These are phyloP conservation scores for Notodromas monacha DNA, from an alignment of 2,888 invertebrate genomes.

Conservation along the genomic window DNA sequence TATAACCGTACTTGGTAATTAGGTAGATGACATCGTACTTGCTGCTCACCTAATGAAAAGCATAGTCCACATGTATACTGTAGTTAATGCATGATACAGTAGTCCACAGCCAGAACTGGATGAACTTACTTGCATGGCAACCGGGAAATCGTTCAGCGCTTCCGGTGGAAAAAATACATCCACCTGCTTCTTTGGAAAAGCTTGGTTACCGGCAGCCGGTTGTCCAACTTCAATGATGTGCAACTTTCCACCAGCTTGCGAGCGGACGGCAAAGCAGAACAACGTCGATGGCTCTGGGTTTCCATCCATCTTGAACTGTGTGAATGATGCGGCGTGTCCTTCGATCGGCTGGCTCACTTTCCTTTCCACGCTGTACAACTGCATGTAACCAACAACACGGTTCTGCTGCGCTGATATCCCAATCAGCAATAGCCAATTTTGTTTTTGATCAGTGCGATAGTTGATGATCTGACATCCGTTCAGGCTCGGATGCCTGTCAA, in stretches of 20 bases:
- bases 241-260: conserved; percentile 69
- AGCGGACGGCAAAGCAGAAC: conserved; percentile 85
- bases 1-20: conserved; percentile 94
- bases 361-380: conserved; percentile 86
- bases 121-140: conserved; percentile 61
- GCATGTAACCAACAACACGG: conserved; percentile 94
- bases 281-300: conserved; percentile 68
- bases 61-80: too few relatives aligned
- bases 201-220: conserved; percentile 69
- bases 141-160: conserved; percentile 88
- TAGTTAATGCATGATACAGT: too few relatives aligned
- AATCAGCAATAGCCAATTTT: conserved; percentile 79
- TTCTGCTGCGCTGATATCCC: conserved; percentile 59
- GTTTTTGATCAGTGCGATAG: conserved; percentile 82
- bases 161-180: conserved; percentile 98
- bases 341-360: conserved; percentile 97
- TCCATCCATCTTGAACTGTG: conserved; percentile 73
- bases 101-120: conserved; percentile 1
- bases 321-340: conserved; percentile 88
- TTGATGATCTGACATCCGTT: conserved; percentile 96
- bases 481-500: conserved; percentile 72
- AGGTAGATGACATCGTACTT: conserved; percentile 90
- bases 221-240: conserved; percentile 80
- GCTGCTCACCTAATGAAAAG: conserved; percentile 59
- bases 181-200: conserved; percentile 89